Percentiles rank a stretch among this genome's conserved stretches.
phyloP scores from a whole-genome alignment of 2,113 vertebrate genomes.

The Symphodus melops region DNA sequence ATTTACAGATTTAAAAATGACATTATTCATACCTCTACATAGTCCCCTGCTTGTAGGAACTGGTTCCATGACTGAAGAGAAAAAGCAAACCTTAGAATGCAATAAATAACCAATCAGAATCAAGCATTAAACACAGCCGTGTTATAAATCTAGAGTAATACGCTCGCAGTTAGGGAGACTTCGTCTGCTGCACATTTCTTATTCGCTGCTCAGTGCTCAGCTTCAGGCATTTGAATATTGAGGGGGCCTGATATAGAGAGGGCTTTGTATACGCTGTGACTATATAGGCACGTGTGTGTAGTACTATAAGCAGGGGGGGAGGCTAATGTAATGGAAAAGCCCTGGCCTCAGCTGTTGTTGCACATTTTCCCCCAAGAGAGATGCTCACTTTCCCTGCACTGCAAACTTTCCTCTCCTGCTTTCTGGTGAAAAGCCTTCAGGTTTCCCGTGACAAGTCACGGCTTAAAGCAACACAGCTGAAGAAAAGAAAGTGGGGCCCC shows the following conservation, averaged over 20 bases:
- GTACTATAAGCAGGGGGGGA: slow-evolving; percentile 58
- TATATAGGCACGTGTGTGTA: slow-evolving; percentile 54
- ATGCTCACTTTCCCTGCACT: slow-evolving; percentile 49
- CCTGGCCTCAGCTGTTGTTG: slow-evolving; percentile 76
- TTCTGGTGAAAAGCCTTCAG: slow-evolving; percentile 44
- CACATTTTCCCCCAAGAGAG: slow-evolving; percentile 47
- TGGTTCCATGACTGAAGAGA: no score
- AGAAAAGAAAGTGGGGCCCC: slow-evolving; percentile 41
- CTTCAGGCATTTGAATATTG: slow-evolving; percentile 54
- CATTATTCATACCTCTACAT: no score
- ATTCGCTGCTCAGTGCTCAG: slow-evolving; percentile 31
- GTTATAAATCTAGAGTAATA: not conserved
- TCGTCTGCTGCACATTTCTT: slow-evolving; percentile 45
- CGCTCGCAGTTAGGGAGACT: not conserved
- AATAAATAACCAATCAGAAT: not conserved
- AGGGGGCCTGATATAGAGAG: slow-evolving; percentile 59
- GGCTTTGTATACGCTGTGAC: slow-evolving; percentile 70
- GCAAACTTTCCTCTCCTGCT: slow-evolving; percentile 36
- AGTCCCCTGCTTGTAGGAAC: not conserved
- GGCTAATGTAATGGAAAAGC: slow-evolving; percentile 67
- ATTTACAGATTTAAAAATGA: no score
- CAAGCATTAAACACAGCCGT: not conserved
- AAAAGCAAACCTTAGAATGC: not conserved
- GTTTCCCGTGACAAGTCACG: slow-evolving; percentile 18
- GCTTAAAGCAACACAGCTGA: slow-evolving; percentile 23